A percentile compares a stretch with the other conserved stretches of the same genome.
Evolutionary conservation across 2,888 invertebrate species (phyloP).

Genomic region (Cosmia pyralina): DNA sequence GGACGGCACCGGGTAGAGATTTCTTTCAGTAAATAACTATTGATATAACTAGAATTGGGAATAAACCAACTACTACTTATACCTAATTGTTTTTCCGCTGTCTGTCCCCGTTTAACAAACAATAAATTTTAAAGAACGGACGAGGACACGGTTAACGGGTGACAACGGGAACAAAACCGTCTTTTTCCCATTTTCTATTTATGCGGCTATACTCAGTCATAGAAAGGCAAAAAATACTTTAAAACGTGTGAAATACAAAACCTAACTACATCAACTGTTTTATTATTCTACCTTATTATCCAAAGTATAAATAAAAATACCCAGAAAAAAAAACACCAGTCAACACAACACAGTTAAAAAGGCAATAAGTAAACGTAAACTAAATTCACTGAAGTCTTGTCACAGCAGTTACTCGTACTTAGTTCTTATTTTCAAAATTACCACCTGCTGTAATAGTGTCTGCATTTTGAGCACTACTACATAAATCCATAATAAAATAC

Average conservation of each 20-base stretch:
- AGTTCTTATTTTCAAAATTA: constrained; percentile 47
- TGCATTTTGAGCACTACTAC: constrained; percentile 45
- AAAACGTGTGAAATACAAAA: not conserved
- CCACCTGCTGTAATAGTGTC: constrained; percentile 35
- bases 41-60: no score
- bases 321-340: not conserved
- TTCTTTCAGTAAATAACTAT: not conserved
- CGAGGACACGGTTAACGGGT: no score
- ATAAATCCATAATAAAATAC: constrained; percentile 51
- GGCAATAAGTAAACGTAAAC: constrained; percentile 34
- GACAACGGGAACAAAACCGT: no score
- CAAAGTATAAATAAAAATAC: not conserved
- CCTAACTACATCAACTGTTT: not conserved
- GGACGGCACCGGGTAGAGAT: no score
- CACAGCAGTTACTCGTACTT: not conserved
- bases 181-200: not conserved
- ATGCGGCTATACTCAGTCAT: not conserved
- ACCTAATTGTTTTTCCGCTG: no score
- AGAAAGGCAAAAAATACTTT: not conserved
- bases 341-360: constrained; percentile 39
- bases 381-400: constrained; percentile 28
- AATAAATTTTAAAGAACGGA: no score
- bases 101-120: no score
- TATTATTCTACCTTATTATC: not conserved
- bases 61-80: no score